A percentile compares a stretch with the other conserved stretches of the same genome.
phyloP scores from a whole-genome alignment of 1,140 invertebrate genomes.

The Drosophila navojoa region DNA sequence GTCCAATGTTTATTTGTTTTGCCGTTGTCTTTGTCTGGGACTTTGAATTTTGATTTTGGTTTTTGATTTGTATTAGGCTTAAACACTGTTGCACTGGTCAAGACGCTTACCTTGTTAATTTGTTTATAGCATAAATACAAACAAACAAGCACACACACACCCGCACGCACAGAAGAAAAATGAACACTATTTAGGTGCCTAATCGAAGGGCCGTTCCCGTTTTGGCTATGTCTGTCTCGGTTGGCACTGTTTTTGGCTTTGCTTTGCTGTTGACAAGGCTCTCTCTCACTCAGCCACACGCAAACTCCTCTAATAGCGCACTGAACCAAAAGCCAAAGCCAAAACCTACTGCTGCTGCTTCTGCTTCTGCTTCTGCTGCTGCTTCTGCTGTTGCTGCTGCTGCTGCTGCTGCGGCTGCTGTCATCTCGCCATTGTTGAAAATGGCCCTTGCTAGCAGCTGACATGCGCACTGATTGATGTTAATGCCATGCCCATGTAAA shows the following conservation, averaged over 20 bases:
- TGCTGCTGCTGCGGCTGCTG: slow-evolving; percentile 29
- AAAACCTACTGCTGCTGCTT: slow-evolving; percentile 35
- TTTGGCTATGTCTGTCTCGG: neutral
- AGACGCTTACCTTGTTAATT: slow-evolving; percentile 23
- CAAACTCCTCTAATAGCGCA: slow-evolving; percentile 64
- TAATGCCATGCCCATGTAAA: slow-evolving; percentile 34
- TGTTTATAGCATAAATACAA: slow-evolving; percentile 4
- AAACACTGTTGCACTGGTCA: slow-evolving; percentile 8
- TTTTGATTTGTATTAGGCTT: neutral
- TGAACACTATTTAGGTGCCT: slow-evolving; percentile 9
- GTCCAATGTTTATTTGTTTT: slow-evolving; percentile 30
- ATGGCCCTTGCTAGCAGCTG: slow-evolving; percentile 48
- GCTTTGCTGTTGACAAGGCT: slow-evolving; percentile 8
- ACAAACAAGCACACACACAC: neutral
- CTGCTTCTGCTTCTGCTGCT: slow-evolving; percentile 12
- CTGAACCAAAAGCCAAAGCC: slow-evolving; percentile 49
- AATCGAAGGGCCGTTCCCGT: slow-evolving; percentile 23
- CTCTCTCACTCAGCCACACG: slow-evolving; percentile 46
- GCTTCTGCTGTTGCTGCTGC: slow-evolving; percentile 10
- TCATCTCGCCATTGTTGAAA: slow-evolving; percentile 46
- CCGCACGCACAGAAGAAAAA: neutral
- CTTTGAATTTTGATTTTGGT: neutral
- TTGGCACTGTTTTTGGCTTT: slow-evolving; percentile 16
- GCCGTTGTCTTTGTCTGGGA: neutral
- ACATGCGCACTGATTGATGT: slow-evolving; percentile 62